These are phyloP conservation scores for Podocnemis expansa DNA, from an alignment of 2,113 vertebrate species.

Conservation along the genomic window DNA sequence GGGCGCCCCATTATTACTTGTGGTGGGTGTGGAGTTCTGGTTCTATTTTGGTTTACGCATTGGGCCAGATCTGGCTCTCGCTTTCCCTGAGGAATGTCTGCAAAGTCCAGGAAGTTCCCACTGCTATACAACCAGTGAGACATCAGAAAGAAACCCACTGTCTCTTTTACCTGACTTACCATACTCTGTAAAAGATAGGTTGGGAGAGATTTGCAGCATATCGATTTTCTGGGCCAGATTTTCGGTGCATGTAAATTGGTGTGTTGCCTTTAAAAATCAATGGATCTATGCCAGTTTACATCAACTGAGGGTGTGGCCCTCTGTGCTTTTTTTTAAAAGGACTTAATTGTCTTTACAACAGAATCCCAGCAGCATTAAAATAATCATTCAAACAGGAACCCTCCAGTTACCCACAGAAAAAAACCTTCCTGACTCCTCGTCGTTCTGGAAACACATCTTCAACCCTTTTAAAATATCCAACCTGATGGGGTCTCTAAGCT, in stretches of 20 bases:
- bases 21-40: background rate
- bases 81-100: slow-evolving; percentile 7
- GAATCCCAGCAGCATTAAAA: background rate
- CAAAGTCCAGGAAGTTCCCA: background rate
- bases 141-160: background rate
- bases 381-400: background rate
- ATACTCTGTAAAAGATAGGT: background rate
- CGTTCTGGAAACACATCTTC: background rate
- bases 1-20: background rate
- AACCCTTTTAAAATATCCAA: background rate
- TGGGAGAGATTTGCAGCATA: background rate
- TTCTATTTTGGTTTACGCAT: background rate
- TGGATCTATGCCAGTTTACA: background rate
- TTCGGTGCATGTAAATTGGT: background rate
- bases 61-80: slow-evolving; percentile 14
- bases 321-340: background rate
- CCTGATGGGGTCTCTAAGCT: too few relatives aligned
- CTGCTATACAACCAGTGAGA: background rate
- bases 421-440: background rate
- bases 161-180: background rate
- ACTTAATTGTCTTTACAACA: background rate
- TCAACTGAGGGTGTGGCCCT: background rate
- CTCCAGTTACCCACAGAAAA: background rate
- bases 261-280: background rate
- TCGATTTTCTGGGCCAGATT: background rate